Base-by-base conservation (phyloP, 2,113 vertebrate species). In the Amia ocellicauda region DNA sequence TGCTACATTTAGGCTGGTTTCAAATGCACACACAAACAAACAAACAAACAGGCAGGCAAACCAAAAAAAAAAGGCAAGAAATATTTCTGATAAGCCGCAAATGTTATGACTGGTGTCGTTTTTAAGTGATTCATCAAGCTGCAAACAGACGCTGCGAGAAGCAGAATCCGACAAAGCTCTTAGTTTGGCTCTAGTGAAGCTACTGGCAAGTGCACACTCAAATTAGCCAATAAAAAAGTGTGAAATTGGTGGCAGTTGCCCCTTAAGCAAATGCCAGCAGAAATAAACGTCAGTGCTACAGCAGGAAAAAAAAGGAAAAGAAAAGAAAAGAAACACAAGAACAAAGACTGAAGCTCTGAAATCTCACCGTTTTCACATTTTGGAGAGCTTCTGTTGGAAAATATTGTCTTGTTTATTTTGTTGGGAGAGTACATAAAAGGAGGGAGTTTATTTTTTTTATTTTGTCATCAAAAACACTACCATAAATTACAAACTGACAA, bases 221-320 rank as follows among this genome's bases (percentile, higher is more conserved):
- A 86, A 88, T 88, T 87, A 87, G 82, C 80, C 85, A 85, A 79
- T 88, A 83, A 82, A 84, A 87, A 88, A 61, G 78, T 88, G 88
- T 78, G 81, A 90, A 88, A 87, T 84, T 69, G 76, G 86, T 83
- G 85, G 78, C 80, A 72, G 62, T 9, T 71, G 55, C 77, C 76
- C 77, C 69, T 70, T 42, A 67, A 83, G 74, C 76, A 79, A 75
- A 81, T 74, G 85, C 86, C 86, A 90, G 72, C 72, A 88, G 84
- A 80, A 86, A 88, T 88, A 80, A 88, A 85, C 81, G 79, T 89
- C 83, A 87, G 83, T 54, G 58, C 74, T 68, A 63, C 62, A 56
- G 66, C 80, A 69, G 80, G 67, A 69, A 77, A 71, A 78, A 77
- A 74, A 74, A 71, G 11, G 11, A 36, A 36, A 36, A 36, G 4